Evolutionary conservation across 1,140 invertebrate species (phyloP).

Genomic region (Dendrolimus punctatus): DNA sequence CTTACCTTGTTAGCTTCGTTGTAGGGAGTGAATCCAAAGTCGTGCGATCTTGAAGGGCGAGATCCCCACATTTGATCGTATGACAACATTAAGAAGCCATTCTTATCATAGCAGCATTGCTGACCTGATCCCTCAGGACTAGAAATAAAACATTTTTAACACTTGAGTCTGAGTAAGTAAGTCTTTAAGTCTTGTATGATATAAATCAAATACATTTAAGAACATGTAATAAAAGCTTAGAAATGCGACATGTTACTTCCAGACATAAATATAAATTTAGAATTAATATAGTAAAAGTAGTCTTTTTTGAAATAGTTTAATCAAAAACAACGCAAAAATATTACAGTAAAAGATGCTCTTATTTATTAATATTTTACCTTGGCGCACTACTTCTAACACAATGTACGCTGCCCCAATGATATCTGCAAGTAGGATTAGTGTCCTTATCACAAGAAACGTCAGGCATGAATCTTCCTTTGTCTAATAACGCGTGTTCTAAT

Average conservation of each 20-base stretch:
- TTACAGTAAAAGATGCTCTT: slow-evolving; percentile 4
- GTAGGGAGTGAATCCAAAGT: slow-evolving; percentile 92
- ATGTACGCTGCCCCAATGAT: slow-evolving; percentile 90
- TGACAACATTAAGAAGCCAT: slow-evolving; percentile 91
- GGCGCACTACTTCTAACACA: slow-evolving; percentile 94
- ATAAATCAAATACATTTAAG: no score
- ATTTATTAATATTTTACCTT: slow-evolving; percentile 76
- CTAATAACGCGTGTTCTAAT: slow-evolving; percentile 89
- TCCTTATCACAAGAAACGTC: slow-evolving; percentile 94
- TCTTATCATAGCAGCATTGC: slow-evolving; percentile 96
- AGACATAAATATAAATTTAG: no score
- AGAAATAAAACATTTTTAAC: slow-evolving; percentile 14
- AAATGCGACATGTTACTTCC: no score
- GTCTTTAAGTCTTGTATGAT: no score
- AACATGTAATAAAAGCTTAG: no score
- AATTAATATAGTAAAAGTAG: no score
- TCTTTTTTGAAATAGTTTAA: no score
- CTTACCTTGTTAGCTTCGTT: slow-evolving; percentile 86
- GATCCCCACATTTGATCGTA: slow-evolving; percentile 97
- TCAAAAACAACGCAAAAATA: neutral
- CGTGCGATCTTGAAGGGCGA: slow-evolving; percentile 88
- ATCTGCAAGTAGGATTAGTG: slow-evolving; percentile 90
- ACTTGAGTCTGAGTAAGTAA: neutral
- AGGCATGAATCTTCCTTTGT: slow-evolving; percentile 93
- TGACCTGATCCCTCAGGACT: slow-evolving; percentile 93